Evolutionary conservation across 2,888 invertebrate genomes (phyloP).

Genomic region (Dioctria linearis): DNA sequence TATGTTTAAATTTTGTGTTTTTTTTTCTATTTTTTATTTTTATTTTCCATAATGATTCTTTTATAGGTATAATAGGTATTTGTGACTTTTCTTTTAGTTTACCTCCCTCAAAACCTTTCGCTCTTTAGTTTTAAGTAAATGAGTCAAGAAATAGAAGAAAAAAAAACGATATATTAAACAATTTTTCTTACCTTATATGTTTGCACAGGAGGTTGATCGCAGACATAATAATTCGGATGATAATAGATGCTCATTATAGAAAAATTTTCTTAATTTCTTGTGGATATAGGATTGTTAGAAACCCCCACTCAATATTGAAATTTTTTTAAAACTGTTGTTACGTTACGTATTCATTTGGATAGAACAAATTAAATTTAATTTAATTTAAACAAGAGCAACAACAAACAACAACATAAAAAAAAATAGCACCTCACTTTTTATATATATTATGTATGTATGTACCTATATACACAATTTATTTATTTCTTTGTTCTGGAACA

Average conservation of each 20-base stretch:
- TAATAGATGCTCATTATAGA: conserved; percentile 42
- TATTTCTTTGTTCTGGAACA: conserved; percentile 2
- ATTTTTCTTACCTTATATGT: conserved; percentile 36
- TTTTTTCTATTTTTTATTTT: too few species aligned
- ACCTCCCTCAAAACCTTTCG: too few species aligned
- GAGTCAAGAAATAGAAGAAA: too few species aligned
- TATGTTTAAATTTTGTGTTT: too few species aligned
- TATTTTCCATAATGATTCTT: too few species aligned
- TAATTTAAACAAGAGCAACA: not conserved
- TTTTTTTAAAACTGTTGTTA: not conserved
- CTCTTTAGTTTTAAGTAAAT: too few species aligned
- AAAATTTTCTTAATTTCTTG: not conserved
- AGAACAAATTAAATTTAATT: not conserved
- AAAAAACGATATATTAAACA: too few species aligned
- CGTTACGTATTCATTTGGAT: not conserved
- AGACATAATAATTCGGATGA: conserved; percentile 48
- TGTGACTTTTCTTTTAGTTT: too few species aligned
- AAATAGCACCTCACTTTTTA: not conserved
- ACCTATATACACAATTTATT: too few species aligned
- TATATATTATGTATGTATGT: too few species aligned
- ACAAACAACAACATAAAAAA: not conserved
- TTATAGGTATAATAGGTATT: too few species aligned
- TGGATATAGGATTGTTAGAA: not conserved
- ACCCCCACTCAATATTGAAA: not conserved
- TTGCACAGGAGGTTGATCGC: conserved; percentile 45